Base-by-base conservation (phyloP, 2,888 invertebrate species). In the Exocentrus adspersus region DNA sequence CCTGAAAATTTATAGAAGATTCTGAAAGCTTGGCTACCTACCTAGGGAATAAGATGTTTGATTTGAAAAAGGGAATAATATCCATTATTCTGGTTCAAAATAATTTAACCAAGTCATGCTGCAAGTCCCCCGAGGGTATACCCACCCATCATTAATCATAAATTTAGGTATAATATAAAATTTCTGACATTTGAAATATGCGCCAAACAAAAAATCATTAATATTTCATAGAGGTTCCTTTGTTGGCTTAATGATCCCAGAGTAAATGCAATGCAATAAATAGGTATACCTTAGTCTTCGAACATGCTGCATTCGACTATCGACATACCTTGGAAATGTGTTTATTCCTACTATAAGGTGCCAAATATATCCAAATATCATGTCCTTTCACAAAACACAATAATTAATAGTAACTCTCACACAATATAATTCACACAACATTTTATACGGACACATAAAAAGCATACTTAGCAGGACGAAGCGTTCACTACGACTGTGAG, bases 221-320 rank as follows among this genome's bases (percentile, higher is more conserved):
- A 86, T 85, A 85, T 85, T 83, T 85, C 83, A 84, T 83, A 82
- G 82, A 84, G 80, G 80, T 75, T 77, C 77, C 76, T 78, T 80
- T 82, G 80, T 80, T 71, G 71, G 64, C 61, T 67, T 79, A 79
- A 80, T 80, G 80, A 79, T 79, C 74, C 73, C 65, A 58, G 60
- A 71, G 50, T 56, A 28, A 70, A 72, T 66, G 67, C 71, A 71
- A 64, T 69, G 72, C 67, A 69, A 66, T 37, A 62, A 66, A 67
- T 58, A 41, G 54, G 50, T 61, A 60, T 64, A 57, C 59, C 59
- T 57, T 65, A 70, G 67, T 60, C 64, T 59, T 48, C 54, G 14
- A 32, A 53, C 14, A 37, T 9, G 50, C 14, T 45, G 43, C 42
- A 59, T 64, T 41, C 46, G 59, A 43, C 54, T 60, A 43, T 41